These are phyloP conservation scores for Amphipoea lucens DNA, from an alignment of 2,888 invertebrate genomes.

Conservation along the genomic window DNA sequence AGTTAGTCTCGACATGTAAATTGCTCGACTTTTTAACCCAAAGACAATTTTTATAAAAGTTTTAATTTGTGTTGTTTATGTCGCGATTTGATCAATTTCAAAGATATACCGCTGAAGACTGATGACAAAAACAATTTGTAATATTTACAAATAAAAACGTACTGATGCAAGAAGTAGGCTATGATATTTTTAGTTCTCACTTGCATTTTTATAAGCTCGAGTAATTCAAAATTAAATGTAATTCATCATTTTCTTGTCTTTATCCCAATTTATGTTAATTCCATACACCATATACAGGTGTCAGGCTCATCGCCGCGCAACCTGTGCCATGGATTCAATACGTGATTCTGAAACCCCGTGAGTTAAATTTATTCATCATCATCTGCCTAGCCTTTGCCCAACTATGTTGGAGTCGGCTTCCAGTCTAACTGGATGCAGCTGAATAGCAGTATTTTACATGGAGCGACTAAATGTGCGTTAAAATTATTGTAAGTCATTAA, in stretches of 20 bases:
- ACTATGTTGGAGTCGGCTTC: no score
- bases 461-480: no score
- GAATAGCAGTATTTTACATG: no score
- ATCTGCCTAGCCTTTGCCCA: no score
- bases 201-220: constrained; percentile 33
- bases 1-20: constrained; percentile 9
- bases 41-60: constrained; percentile 49
- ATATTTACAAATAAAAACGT: constrained; percentile 51
- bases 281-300: no score
- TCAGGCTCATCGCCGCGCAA: no score
- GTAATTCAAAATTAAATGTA: constrained; percentile 22
- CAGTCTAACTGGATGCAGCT: no score
- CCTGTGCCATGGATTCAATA: no score
- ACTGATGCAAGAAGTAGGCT: constrained; percentile 45
- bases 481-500: not conserved
- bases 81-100: constrained; percentile 44
- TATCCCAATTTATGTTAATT: not conserved
- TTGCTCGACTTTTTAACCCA: constrained; percentile 41
- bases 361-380: no score
- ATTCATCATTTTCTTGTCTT: not conserved
- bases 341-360: no score
- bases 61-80: constrained; percentile 21
- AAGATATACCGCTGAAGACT: constrained; percentile 70
- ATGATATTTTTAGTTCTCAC: constrained; percentile 30
- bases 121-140: constrained; percentile 65